phyloP scores from a whole-genome alignment of 2,797 vertebrate species.

The Typhlichthys subterraneus region DNA sequence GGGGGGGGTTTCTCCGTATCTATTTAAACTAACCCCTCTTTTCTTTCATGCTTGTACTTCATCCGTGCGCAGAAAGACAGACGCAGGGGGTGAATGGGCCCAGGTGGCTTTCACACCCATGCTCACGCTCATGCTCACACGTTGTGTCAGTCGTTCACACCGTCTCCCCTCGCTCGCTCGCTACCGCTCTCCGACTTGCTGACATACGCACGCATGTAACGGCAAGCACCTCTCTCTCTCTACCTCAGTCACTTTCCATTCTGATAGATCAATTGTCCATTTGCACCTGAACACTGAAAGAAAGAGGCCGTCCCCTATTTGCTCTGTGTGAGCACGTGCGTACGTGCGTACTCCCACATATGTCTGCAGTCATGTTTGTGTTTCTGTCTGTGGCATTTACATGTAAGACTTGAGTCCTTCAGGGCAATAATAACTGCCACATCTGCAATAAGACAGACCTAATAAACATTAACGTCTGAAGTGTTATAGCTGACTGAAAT shows the following conservation, averaged over 20 bases:
- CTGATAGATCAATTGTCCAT: not conserved
- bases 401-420: too few species aligned
- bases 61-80: constrained; percentile 18
- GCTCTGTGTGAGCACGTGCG: not conserved
- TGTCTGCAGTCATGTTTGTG: not conserved
- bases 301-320: not conserved
- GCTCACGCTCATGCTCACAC: not conserved
- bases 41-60: constrained; percentile 30
- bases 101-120: constrained; percentile 32
- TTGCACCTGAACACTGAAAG: not conserved
- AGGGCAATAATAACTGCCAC: too few species aligned
- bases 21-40: constrained; percentile 20
- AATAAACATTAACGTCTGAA: too few species aligned
- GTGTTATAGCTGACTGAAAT: too few species aligned
- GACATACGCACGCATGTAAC: not conserved
- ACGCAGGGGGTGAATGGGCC: constrained; percentile 40
- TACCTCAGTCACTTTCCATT: not conserved
- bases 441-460: too few species aligned
- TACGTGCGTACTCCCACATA: not conserved
- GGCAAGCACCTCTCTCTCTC: not conserved
- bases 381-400: not conserved
- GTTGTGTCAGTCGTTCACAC: not conserved
- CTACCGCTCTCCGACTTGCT: not conserved
- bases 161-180: not conserved
- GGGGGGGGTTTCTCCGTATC: constrained; percentile 23